Conservation (phyloP, 2,888 invertebrate species). For the Eilema griseolum region DNA sequence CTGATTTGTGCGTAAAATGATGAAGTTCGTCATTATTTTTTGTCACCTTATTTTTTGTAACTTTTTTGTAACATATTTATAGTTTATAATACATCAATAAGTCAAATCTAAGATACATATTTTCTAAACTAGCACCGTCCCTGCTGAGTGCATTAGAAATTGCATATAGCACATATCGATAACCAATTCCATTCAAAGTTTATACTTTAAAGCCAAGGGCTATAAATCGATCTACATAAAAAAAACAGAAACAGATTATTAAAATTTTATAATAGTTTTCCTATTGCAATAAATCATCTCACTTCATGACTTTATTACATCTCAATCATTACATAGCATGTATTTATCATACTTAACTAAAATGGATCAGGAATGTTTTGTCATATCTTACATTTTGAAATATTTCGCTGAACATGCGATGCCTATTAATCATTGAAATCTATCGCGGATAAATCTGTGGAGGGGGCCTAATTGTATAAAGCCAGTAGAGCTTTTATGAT, state of each 20-base stretch:
- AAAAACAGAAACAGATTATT: neutral
- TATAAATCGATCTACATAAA: no score
- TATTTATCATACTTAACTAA: neutral
- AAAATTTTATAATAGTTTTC: neutral
- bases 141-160: no score
- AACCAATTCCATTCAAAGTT: no score
- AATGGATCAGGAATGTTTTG: conserved; percentile 44
- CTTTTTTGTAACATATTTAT: no score
- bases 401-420: conserved; percentile 48
- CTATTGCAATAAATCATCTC: neutral
- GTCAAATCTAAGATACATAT: no score
- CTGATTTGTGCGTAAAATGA: no score
- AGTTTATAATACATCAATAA: no score
- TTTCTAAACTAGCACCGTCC: neutral
- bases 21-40: no score
- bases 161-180: no score
- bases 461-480: conserved; percentile 74
- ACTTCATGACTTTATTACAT: neutral
- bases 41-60: no score
- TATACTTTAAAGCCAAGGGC: no score
- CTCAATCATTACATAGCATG: neutral
- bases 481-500: conserved; percentile 75
- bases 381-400: conserved; percentile 43
- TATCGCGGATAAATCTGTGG: conserved; percentile 77
- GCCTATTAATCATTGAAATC: conserved; percentile 76